These are phyloP conservation scores for Aphis craccivora DNA, from an alignment of 1,140 invertebrate genomes.

Conservation along the genomic window DNA sequence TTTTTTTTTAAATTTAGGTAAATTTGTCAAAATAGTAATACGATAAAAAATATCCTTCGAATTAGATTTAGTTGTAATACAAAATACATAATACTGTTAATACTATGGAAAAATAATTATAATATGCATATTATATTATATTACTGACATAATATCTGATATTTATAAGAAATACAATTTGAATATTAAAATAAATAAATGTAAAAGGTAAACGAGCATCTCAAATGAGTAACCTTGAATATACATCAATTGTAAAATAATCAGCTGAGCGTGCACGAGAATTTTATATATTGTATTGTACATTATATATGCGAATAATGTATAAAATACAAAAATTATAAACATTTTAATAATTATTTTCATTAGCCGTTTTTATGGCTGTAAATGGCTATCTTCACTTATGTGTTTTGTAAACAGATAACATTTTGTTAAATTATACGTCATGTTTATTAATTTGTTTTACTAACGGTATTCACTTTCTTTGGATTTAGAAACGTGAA, in stretches of 20 bases:
- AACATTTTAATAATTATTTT: neutral
- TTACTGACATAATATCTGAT: neutral
- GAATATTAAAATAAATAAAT: neutral
- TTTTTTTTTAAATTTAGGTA: neutral
- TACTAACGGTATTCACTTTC: neutral
- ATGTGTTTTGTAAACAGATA: too few species aligned
- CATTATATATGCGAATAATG: neutral
- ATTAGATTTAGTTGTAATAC: neutral
- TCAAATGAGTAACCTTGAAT: neutral
- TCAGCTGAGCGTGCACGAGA: neutral
- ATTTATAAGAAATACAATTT: neutral
- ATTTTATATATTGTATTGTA: neutral
- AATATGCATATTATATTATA: neutral
- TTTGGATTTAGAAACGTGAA: neutral
- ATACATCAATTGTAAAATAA: neutral
- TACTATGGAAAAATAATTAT: neutral
- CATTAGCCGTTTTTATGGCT: neutral
- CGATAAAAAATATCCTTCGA: neutral
- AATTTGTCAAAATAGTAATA: neutral
- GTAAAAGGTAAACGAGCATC: conserved; percentile 15
- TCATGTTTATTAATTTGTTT: neutral
- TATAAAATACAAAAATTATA: neutral
- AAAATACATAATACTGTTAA: neutral
- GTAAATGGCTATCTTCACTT: neutral
- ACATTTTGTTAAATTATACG: neutral